A percentile compares a stretch with the other conserved stretches of the same genome.
Evolutionary conservation across 2,888 invertebrate genomes (phyloP).

Genomic region (Yponomeuta plumbellus): DNA sequence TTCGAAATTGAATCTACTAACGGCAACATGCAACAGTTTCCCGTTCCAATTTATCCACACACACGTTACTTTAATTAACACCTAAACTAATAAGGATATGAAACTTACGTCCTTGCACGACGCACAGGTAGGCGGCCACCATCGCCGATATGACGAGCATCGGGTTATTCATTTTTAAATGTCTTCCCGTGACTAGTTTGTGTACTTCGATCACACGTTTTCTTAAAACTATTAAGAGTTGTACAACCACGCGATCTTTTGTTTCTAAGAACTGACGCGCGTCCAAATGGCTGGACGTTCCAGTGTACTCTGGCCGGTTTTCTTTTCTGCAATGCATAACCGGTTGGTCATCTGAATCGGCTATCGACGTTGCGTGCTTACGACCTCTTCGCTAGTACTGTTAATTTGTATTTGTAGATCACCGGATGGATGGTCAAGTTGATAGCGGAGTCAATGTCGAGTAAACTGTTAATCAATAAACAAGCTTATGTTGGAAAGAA

Average conservation of each 20-base stretch:
- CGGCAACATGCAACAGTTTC: neutral
- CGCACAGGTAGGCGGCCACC: constrained; percentile 26
- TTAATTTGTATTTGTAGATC: neutral
- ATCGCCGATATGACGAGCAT: constrained; percentile 20
- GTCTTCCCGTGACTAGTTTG: neutral
- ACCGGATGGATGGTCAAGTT: neutral
- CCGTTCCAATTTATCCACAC: neutral
- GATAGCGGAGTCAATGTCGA: neutral
- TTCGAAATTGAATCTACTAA: neutral
- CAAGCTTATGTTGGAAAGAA: neutral
- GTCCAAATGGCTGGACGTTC: neutral
- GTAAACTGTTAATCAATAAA: neutral
- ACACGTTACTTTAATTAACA: neutral
- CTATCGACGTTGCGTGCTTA: neutral
- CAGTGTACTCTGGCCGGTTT: neutral
- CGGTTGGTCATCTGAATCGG: neutral
- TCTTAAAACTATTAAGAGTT: too few relatives aligned
- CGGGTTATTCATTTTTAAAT: neutral
- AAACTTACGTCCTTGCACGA: constrained; percentile 35
- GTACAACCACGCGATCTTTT: neutral
- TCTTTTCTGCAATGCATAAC: neutral
- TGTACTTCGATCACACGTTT: too few relatives aligned
- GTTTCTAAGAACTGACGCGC: neutral
- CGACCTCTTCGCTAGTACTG: neutral
- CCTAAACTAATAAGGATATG: constrained; percentile 12